phyloP scores from a whole-genome alignment of 2,113 vertebrate species.

The Solenodon paradoxus region DNA sequence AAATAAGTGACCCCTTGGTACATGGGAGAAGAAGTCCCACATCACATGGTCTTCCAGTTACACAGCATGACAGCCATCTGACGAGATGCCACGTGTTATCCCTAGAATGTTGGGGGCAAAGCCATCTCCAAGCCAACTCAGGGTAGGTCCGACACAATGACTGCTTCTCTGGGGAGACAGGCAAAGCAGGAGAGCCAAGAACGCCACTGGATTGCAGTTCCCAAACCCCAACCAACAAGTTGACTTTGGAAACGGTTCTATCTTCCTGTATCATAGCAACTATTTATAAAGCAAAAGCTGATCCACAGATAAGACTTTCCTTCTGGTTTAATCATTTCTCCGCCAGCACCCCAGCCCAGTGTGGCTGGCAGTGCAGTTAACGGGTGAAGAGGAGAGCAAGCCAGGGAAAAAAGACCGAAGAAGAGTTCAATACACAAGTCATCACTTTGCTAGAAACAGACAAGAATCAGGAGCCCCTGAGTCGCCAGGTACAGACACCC shows the following conservation, averaged over 20 bases:
- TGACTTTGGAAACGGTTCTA: background rate
- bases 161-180: background rate
- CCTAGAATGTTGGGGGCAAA: background rate
- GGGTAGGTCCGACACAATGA: background rate
- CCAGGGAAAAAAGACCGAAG: background rate
- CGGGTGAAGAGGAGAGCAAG: background rate
- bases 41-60: background rate
- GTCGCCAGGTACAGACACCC: background rate
- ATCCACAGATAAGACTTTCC: background rate
- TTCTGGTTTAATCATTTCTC: background rate
- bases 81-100: background rate
- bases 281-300: background rate
- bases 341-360: background rate
- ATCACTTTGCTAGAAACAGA: background rate
- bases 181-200: background rate
- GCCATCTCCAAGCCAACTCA: background rate
- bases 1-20: background rate
- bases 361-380: background rate
- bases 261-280: background rate
- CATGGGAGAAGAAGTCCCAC: background rate
- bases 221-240: background rate
- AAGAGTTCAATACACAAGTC: background rate
- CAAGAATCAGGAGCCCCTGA: background rate
- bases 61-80: background rate
- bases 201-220: background rate